Percentiles rank a stretch among this genome's conserved stretches.
phyloP scores from a whole-genome alignment of 92 coral and sea anemone genomes.

The Zoanthus gigantus region DNA sequence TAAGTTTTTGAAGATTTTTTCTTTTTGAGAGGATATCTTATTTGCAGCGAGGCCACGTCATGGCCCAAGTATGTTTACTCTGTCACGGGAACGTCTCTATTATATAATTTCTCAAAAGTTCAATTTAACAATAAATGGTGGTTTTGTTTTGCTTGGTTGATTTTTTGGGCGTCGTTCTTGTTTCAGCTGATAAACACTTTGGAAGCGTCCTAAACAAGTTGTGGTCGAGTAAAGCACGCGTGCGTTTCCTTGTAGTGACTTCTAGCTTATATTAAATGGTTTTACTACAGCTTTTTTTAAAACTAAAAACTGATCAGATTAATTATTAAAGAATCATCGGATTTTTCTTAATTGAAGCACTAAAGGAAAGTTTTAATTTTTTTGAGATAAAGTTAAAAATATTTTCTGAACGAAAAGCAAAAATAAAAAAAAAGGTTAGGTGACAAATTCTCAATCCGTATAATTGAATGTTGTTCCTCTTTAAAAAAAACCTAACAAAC shows the following conservation, averaged over 20 bases:
- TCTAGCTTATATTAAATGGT: neutral
- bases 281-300: neutral
- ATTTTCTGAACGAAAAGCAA: too few species aligned
- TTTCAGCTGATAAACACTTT: constrained; percentile 49
- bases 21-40: neutral
- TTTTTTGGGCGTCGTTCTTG: constrained; percentile 23
- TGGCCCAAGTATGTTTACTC: constrained; percentile 3
- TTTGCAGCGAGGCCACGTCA: neutral
- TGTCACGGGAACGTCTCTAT: neutral
- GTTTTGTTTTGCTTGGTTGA: constrained; percentile 14
- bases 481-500: too few species aligned
- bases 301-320: neutral
- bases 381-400: too few species aligned
- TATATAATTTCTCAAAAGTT: constrained; percentile 9
- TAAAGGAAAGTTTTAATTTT: too few species aligned
- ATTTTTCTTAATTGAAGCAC: too few species aligned
- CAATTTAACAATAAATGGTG: constrained; percentile 17
- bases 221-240: neutral
- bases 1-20: neutral
- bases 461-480: too few species aligned
- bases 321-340: too few species aligned
- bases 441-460: too few species aligned
- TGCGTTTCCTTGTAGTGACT: neutral
- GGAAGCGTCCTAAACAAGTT: neutral
- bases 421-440: too few species aligned